These are phyloP conservation scores for Scaptomyza polygonia DNA, from an alignment of 2,888 invertebrate genomes.

Conservation along the genomic window DNA sequence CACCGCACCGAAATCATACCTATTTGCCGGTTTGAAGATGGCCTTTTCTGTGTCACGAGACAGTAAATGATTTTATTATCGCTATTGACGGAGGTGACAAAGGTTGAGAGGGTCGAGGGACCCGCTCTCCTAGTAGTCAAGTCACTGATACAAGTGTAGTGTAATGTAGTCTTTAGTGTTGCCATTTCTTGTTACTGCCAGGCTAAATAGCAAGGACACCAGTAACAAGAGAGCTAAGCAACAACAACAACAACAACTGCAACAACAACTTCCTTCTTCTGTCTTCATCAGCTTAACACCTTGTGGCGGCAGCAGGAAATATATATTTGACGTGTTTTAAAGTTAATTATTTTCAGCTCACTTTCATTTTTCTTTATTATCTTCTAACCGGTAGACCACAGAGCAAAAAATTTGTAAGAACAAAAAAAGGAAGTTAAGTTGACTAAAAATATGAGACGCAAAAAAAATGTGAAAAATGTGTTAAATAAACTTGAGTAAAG, in stretches of 20 bases:
- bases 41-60: constrained; percentile 44
- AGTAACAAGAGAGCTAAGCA: not conserved
- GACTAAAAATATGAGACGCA: too few species aligned
- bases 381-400: not conserved
- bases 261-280: not conserved
- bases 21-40: constrained; percentile 22
- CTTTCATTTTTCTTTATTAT: not conserved
- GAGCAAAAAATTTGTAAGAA: too few species aligned
- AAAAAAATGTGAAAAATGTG: too few species aligned
- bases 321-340: constrained; percentile 1
- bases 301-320: constrained; percentile 4
- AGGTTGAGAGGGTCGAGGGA: constrained; percentile 5
- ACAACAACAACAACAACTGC: not conserved
- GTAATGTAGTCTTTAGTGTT: not conserved
- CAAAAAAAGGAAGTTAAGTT: not conserved
- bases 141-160: not conserved
- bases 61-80: constrained; percentile 67
- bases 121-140: not conserved
- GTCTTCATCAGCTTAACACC: not conserved
- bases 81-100: constrained; percentile 52
- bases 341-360: constrained; percentile 1
- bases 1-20: constrained; percentile 1
- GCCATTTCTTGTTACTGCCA: not conserved
- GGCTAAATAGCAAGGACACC: not conserved
- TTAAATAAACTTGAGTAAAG: constrained; percentile 1